Percentiles rank a stretch among this genome's conserved stretches.
phyloP scores from a whole-genome alignment of 2,888 invertebrate species.

The Polyommatus icarus region DNA sequence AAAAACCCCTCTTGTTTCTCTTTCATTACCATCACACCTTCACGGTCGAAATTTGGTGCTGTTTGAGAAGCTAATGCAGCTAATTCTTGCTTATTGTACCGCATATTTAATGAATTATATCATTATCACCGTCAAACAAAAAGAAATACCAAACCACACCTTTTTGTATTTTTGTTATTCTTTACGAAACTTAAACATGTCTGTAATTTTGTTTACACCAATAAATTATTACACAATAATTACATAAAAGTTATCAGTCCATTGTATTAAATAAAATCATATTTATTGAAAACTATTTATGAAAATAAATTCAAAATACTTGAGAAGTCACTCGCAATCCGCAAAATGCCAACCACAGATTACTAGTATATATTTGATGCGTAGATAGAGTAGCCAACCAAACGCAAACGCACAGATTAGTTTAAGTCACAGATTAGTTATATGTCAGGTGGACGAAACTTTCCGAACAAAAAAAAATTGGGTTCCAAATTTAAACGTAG shows the following conservation, averaged over 20 bases:
- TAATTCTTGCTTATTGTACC: conserved; percentile 95
- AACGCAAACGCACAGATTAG: too few relatives aligned
- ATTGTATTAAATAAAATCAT: not conserved
- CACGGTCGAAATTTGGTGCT: conserved; percentile 93
- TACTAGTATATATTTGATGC: too few relatives aligned
- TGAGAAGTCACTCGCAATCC: not conserved
- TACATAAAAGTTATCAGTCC: not conserved
- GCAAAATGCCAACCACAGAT: not conserved
- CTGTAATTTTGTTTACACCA: not conserved
- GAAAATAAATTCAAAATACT: not conserved
- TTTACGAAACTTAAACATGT: not conserved
- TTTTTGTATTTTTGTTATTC: conserved; percentile 31
- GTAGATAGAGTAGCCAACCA: too few relatives aligned
- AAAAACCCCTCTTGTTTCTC: conserved; percentile 96
- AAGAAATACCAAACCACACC: conserved; percentile 37
- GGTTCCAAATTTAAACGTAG: too few relatives aligned
- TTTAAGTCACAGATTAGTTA: too few relatives aligned
- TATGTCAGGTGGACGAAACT: too few relatives aligned
- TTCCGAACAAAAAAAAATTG: too few relatives aligned
- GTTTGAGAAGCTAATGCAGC: conserved; percentile 92
- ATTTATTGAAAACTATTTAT: not conserved
- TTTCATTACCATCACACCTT: conserved; percentile 91
- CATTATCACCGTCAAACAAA: conserved; percentile 9
- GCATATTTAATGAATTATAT: conserved; percentile 79
- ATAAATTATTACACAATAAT: not conserved